phyloP scores from a whole-genome alignment of 1,140 invertebrate genomes.

The Triops longicaudatus region DNA sequence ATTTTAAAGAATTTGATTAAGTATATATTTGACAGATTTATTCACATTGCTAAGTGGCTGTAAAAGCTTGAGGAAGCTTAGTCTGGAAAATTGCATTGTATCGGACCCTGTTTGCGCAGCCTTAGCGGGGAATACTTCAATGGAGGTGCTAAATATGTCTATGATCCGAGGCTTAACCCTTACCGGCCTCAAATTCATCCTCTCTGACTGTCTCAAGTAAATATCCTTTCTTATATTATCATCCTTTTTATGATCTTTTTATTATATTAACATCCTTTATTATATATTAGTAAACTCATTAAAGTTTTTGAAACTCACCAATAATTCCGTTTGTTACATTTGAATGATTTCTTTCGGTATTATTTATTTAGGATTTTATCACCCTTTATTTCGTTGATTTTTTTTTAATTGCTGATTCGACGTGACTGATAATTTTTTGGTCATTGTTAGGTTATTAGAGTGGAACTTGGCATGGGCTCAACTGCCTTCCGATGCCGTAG shows the following conservation, averaged over 20 bases:
- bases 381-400: too few species aligned
- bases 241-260: neutral
- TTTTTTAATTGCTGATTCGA: too few species aligned
- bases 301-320: too few species aligned
- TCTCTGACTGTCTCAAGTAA: slow-evolving; percentile 55
- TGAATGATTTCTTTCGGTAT: too few species aligned
- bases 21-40: slow-evolving; percentile 40
- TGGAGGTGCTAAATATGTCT: slow-evolving; percentile 64
- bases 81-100: slow-evolving; percentile 64
- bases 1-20: slow-evolving; percentile 6
- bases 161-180: slow-evolving; percentile 57
- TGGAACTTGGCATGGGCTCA: slow-evolving; percentile 76
- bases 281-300: too few species aligned
- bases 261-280: slow-evolving; percentile 34
- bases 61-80: slow-evolving; percentile 64
- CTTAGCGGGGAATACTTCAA: slow-evolving; percentile 54
- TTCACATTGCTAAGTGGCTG: slow-evolving; percentile 56
- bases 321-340: too few species aligned
- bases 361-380: too few species aligned
- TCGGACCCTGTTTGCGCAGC: slow-evolving; percentile 52
- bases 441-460: slow-evolving; percentile 60
- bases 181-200: slow-evolving; percentile 50
- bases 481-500: slow-evolving; percentile 50
- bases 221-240: slow-evolving; percentile 30
- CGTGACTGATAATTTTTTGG: too few species aligned